Percentiles rank a stretch among this genome's conserved stretches.
phyloP scores from a whole-genome alignment of 1,140 invertebrate genomes.

The Delia radicum region DNA sequence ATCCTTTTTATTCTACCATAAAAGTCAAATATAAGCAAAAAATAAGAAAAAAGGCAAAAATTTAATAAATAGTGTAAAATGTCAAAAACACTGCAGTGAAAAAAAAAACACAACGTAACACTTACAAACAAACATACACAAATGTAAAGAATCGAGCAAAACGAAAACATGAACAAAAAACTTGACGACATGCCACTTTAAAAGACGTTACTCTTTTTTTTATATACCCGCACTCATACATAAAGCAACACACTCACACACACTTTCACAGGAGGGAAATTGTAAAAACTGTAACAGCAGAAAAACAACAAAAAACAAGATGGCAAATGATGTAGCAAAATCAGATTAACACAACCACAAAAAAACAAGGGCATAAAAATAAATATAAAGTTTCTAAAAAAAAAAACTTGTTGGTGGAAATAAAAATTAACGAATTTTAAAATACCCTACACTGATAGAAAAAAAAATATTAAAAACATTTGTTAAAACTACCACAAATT shows the following conservation, averaged over 20 bases:
- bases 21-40: not conserved
- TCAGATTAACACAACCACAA: slow-evolving; percentile 17
- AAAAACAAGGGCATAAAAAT: too few relatives aligned
- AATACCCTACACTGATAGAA: too few relatives aligned
- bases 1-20: not conserved
- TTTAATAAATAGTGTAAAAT: not conserved
- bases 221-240: not conserved
- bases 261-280: not conserved
- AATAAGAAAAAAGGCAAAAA: not conserved
- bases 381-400: too few relatives aligned
- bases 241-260: not conserved
- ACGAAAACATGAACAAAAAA: not conserved
- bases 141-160: not conserved
- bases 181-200: not conserved
- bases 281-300: not conserved
- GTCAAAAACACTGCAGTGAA: not conserved
- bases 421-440: too few relatives aligned
- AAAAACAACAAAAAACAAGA: not conserved
- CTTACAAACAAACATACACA: not conserved
- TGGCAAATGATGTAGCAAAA: slow-evolving; percentile 17
- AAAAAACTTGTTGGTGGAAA: too few relatives aligned
- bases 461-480: too few relatives aligned
- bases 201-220: not conserved
- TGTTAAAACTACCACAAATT: too few relatives aligned
- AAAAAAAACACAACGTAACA: not conserved